Base-by-base conservation (phyloP, 2,888 invertebrate species). In the Branchipolynoe longqiensis region DNA sequence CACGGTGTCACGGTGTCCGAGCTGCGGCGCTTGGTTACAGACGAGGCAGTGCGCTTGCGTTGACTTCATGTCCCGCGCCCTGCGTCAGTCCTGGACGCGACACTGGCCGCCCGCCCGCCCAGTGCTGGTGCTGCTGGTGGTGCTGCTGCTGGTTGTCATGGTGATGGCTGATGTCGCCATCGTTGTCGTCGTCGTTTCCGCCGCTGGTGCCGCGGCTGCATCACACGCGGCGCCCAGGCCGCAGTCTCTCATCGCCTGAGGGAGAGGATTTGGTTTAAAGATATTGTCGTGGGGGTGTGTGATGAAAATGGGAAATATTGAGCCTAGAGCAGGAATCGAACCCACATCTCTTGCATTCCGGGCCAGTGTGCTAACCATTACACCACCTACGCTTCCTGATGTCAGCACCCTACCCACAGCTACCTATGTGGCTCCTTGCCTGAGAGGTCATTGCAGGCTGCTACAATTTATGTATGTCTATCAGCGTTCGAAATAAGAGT, bases 11-110 rank as follows among this genome's bases (percentile, higher is more conserved):
- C 3, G 48, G 78, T 78, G 78, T 25, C 31, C 41, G 25, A 33
- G 48, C 25, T 48, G 28, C 14, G 78, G 78, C 6, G 78, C 1
- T 25, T 78, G 78, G 48, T 78, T 78, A 78, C 78, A 78, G 3
- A 78, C 78, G n/a, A 78, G 78, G 31, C 78, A 78, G 54, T 48
- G 78, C 1, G 14, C 48, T 14, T 2, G 31, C 31, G 12, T 18
- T 25, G 78, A 78, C 78, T 78, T 78, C 78, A 78, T 78, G 69
- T 36, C 69, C 6, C 31, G 3, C 62, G 28, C 28, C 62, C 18
- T 14, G 25, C 62, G 25, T 14, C 48, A 8, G 8, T 18, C 8
- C 8, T 12, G 8, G 48, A 62, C 31, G 25, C 28, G 1, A 2
- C 31, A 2, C 12, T 25, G n/a, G 62, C 31, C 28, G 2, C 25